Conservation (phyloP, 2,113 vertebrate species). For the Pristiophorus japonicus region DNA sequence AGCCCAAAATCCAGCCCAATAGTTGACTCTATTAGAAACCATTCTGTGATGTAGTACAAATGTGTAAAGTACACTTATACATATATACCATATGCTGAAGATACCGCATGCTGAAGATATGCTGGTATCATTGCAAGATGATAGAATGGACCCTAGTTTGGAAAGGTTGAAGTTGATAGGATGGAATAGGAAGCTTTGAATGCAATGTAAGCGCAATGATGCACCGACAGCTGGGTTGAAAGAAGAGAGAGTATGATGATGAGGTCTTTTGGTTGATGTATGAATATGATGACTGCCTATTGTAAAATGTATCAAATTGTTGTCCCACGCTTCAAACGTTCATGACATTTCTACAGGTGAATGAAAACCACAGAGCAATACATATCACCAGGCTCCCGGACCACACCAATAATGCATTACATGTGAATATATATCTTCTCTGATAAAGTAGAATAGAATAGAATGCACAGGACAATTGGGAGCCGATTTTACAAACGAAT, state of each 20-base stretch:
- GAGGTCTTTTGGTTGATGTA: background rate
- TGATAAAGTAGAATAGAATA: background rate
- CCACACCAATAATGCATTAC: background rate
- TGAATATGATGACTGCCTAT: background rate
- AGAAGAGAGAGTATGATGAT: background rate
- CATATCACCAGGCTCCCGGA: background rate
- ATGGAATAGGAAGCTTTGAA: background rate
- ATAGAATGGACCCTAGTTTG: background rate
- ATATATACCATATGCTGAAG: background rate
- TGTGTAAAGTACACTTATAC: background rate
- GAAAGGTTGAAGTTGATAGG: background rate
- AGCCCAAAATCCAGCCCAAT: too few relatives aligned
- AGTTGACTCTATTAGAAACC: background rate
- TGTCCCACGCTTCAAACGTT: background rate
- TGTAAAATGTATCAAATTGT: background rate
- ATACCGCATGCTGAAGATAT: background rate
- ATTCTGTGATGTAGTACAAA: background rate
- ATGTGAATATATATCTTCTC: background rate
- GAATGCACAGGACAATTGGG: background rate
- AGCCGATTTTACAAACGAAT: background rate
- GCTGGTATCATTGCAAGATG: too few relatives aligned
- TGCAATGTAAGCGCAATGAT: background rate
- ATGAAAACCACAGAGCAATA: background rate
- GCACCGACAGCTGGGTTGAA: background rate
- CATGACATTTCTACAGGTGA: background rate